Conservation (phyloP, 2,888 invertebrate genomes). For the Microplitis manilae region DNA sequence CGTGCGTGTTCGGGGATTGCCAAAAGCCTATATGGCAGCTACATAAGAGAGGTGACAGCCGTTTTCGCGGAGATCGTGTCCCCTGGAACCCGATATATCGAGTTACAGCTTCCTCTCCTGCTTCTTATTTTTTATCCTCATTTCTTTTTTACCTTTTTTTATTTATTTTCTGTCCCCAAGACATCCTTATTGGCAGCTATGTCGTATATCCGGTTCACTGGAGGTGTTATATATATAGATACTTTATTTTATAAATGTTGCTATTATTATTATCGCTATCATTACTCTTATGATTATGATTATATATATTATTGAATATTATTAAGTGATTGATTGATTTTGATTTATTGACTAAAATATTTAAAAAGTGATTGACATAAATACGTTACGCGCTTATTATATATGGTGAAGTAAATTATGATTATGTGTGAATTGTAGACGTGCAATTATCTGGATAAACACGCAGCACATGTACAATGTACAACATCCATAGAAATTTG, state of each 20-base stretch:
- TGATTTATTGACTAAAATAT: background rate
- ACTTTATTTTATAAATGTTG: background rate
- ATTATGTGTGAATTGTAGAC: conserved; percentile 25
- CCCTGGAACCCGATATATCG: conserved; percentile 54
- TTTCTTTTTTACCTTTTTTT: conserved; percentile 10
- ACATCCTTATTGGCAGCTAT: conserved; percentile 29
- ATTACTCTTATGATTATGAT: background rate
- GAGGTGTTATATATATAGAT: conserved; percentile 15
- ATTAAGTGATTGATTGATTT: background rate
- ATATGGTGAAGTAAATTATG: conserved; percentile 2
- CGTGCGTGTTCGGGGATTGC: background rate
- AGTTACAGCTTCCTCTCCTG: conserved; percentile 51
- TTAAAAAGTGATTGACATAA: background rate
- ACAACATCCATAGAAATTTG: conserved; percentile 43
- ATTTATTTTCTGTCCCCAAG: background rate
- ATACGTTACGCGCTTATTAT: background rate
- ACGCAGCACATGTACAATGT: background rate
- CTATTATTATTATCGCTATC: background rate
- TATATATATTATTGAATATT: background rate
- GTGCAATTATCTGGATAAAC: conserved; percentile 40
- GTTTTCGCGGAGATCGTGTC: conserved; percentile 51
- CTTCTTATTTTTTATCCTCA: conserved; percentile 1
- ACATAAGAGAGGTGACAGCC: conserved; percentile 45
- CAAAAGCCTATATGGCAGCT: conserved; percentile 22
- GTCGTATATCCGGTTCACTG: conserved; percentile 8